Evolutionary conservation across 2,113 vertebrate species (phyloP).

Genomic region (Phyllopteryx taeniolatus): DNA sequence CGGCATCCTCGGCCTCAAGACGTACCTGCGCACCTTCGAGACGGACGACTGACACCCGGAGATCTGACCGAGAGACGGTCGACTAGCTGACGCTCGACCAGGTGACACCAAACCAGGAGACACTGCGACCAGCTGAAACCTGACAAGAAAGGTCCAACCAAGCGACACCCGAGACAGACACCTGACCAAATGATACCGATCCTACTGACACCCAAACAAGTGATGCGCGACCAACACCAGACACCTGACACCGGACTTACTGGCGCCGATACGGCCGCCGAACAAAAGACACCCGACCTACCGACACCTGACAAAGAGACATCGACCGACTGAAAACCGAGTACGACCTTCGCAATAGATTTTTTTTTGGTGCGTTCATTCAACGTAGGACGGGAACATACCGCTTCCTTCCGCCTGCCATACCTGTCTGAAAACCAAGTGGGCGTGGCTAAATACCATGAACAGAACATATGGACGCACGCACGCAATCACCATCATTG

Average conservation of each 20-base stretch:
- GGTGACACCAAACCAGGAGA: background rate
- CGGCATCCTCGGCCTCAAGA: conserved; percentile 87
- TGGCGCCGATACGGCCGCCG: background rate
- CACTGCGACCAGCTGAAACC: background rate
- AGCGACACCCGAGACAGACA: too few species aligned
- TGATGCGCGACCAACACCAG: background rate
- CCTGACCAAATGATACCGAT: too few species aligned
- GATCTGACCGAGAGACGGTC: background rate
- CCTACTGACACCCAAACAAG: background rate
- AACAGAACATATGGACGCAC: background rate
- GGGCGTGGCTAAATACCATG: background rate
- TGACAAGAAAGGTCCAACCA: background rate
- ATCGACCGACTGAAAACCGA: background rate
- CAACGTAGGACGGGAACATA: background rate
- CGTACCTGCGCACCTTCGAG: conserved; percentile 91
- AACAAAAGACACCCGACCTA: background rate
- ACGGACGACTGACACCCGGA: conserved; percentile 78
- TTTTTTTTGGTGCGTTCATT: background rate
- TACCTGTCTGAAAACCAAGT: background rate
- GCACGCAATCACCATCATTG: background rate
- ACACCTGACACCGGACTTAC: too few species aligned
- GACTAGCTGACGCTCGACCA: background rate
- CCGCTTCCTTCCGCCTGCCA: background rate
- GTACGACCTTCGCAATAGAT: background rate
- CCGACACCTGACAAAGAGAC: background rate